Percentiles rank a stretch among this genome's conserved stretches.
Evolutionary conservation across 2,113 vertebrate species (phyloP).

Genomic region (Catharus minimus): DNA sequence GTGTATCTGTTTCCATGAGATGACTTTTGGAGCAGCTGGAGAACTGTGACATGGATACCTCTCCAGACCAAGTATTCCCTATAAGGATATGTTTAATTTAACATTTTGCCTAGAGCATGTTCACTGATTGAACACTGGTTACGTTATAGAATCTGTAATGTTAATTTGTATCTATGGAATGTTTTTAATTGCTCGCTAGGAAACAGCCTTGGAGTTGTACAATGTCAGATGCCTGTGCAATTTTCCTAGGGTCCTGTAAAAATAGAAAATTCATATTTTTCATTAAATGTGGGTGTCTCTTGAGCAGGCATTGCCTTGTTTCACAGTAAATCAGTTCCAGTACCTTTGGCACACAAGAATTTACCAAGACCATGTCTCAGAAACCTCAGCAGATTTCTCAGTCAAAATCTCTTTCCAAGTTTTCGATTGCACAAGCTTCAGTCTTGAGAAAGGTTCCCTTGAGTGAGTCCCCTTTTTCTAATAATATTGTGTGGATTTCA

Average conservation of each 20-base stretch:
- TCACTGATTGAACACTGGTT: not conserved
- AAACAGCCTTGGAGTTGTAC: not conserved
- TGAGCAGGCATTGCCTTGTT: not conserved
- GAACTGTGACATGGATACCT: not conserved
- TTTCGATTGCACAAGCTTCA: slow-evolving; percentile 18
- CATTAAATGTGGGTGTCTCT: not conserved
- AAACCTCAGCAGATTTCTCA: slow-evolving; percentile 23
- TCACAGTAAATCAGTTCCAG: not conserved
- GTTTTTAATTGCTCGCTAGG: not conserved
- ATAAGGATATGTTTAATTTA: not conserved
- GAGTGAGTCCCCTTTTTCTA: not conserved
- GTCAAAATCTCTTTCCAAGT: slow-evolving; percentile 32
- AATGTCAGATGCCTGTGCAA: not conserved
- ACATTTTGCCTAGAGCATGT: not conserved
- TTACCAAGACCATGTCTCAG: not conserved
- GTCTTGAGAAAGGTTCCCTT: slow-evolving; percentile 28
- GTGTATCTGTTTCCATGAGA: not conserved
- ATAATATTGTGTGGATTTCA: not conserved
- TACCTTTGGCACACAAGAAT: slow-evolving; percentile 44
- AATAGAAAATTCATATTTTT: not conserved
- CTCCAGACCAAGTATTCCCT: not conserved
- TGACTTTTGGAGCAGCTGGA: not conserved
- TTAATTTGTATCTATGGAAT: not conserved
- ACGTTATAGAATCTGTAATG: not conserved
- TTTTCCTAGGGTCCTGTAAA: not conserved